Base-by-base conservation (phyloP, 2,797 vertebrate species). In the Pangasius mekongensis region DNA sequence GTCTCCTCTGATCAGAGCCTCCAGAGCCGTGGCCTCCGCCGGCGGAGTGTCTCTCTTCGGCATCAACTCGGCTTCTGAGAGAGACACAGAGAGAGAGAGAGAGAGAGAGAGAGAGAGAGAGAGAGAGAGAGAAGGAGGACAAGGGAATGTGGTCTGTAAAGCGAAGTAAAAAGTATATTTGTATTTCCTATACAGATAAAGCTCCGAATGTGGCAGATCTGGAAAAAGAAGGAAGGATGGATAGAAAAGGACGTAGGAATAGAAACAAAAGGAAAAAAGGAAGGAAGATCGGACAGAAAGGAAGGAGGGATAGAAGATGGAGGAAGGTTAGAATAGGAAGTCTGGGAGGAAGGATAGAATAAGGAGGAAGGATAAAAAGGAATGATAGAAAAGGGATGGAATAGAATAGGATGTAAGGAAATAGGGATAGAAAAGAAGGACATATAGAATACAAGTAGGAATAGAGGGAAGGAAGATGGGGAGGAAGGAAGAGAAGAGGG, bases 21-120 rank as follows among this genome's bases (percentile, higher is more conserved):
- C 98, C 94, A 99, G 90, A 14, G 98, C 98, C 76, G 98, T 99
- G 90, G 97, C 97, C 94, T 99, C 98, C 16, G 97, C 97, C 1
- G 97, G 95, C 88, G 97, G 96, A 0, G 96, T 97, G 90, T 99
- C 98, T 10, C 92, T 94, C 93, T 98, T 99, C 87, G 98, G 95
- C 88, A 98, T 97, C 92, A 99, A 93, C 91, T 99, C 98, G 22
- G 97, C 98, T 95, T 99, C 98, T 99, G 92, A 58, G 90, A 69
- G 13, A n/a, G 54, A 78, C n/a, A 56, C n/a, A 58, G 76, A 30
- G 47, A 49, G 11, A 77, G 73, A 52, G 47, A 74, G 92, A 58
- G 89, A 69, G 13, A n/a, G 54, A 78, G 9, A 86, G 8, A 83
- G 77, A 54, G 66, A 83, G 16, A 18, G 39, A 62, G 14, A 52